Evolutionary conservation across 2,113 vertebrate genomes (phyloP), one percentile per base, ranked within the genome.

Genomic region (Ceyx margarethae): DNA sequence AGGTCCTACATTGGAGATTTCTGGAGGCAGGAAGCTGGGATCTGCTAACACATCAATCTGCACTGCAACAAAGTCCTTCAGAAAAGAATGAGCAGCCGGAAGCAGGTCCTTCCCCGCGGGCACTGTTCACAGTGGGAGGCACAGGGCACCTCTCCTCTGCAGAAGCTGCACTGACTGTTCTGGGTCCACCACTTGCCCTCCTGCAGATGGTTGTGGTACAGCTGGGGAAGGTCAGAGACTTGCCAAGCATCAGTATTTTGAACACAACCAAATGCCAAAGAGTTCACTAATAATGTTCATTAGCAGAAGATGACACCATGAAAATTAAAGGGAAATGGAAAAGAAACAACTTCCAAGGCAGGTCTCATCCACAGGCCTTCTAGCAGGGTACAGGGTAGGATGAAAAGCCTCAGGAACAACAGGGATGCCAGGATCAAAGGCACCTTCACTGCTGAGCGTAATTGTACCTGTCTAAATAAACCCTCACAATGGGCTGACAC

Each of bases 361-460:
- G 64, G 50, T 62, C 28, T 33, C 43, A 19, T 64, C 28, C 83
- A 56, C 72, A 35, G n/a, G 68, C 82, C n/a, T 58, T 9, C 75
- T 46, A 57, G 43, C 75, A 68, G 13, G 33, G 81, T 54, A 33
- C 21, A 7, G 3, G 90, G 45, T 19, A n/a, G 80, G 87, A 85
- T 80, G 93, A 90, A 95, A 95, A 93, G 69, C 78, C 82, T 16
- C 53, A 71, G 54, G 60, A 94, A 84, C 45, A 87, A 61, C 56
- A 58, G 80, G 57, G 20, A 23, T 62, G 66, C 33, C 2, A 22
- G 37, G 87, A 96, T 91, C 95, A 96, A 95, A 96, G 89, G 65
- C 83, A 61, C 31, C 66, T 65, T 67, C 58, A 26, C 85, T 65
- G 35, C 16, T 10, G 7, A 79, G 37, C 81, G 72, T 62, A 81